Conservation (phyloP, 2,113 vertebrate genomes). For the Aptenodytes patagonicus region DNA sequence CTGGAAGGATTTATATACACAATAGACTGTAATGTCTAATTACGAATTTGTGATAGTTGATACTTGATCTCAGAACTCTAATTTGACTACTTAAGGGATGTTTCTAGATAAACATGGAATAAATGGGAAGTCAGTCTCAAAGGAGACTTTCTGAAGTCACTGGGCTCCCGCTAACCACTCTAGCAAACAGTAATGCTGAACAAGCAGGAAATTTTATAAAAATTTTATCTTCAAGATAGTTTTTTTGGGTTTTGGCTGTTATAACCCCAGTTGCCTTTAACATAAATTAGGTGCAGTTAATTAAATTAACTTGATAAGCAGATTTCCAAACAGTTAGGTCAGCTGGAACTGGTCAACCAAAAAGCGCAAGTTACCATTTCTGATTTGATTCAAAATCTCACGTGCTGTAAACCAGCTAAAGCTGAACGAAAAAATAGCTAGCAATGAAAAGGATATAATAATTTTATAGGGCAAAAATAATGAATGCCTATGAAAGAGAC, state of each 20-base stretch:
- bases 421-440: neutral
- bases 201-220: neutral
- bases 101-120: neutral
- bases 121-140: neutral
- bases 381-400: neutral
- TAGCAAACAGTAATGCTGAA: neutral
- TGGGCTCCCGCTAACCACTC: neutral
- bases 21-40: neutral
- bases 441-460: neutral
- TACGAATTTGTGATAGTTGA: neutral
- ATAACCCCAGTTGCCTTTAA: neutral
- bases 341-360: neutral
- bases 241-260: neutral
- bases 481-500: neutral
- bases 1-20: neutral
- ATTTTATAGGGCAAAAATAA: neutral
- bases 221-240: neutral
- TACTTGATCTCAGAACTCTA: neutral
- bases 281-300: neutral
- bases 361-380: neutral
- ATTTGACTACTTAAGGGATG: neutral
- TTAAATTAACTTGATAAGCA: neutral
- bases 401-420: neutral
- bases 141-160: neutral
- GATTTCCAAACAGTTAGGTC: neutral